Percentiles rank a stretch among this genome's conserved stretches.
These are phyloP conservation scores for Bembecia ichneumoniformis DNA, from an alignment of 2,888 invertebrate genomes.

Conservation along the genomic window DNA sequence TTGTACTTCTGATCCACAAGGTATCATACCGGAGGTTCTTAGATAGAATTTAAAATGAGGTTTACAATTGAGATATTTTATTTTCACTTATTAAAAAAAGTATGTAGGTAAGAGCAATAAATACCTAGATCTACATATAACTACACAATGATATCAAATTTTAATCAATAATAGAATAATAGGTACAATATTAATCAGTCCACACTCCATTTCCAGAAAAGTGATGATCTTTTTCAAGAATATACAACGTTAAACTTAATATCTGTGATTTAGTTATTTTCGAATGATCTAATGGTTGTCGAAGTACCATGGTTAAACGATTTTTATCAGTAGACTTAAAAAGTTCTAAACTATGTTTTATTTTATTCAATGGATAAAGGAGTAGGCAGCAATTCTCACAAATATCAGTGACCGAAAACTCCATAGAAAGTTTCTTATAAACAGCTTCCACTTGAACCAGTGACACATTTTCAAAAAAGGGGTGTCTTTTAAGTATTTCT, in stretches of 20 bases:
- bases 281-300: conserved; percentile 33
- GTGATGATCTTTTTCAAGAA: conserved; percentile 58
- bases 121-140: too few species aligned
- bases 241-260: conserved; percentile 52
- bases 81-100: too few species aligned
- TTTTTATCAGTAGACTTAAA: conserved; percentile 18
- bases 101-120: too few species aligned
- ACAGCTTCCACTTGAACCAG: conserved; percentile 51
- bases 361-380: conserved; percentile 61
- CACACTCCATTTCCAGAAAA: conserved; percentile 65
- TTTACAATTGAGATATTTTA: too few species aligned
- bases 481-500: conserved; percentile 43
- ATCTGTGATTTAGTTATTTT: conserved; percentile 42
- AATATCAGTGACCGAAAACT: conserved; percentile 45
- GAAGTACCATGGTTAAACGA: conserved; percentile 10
- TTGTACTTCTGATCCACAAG: too few species aligned
- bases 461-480: conserved; percentile 61
- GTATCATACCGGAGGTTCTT: too few species aligned
- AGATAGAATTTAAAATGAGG: too few species aligned
- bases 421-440: conserved; percentile 33
- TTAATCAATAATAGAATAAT: too few species aligned
- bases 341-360: conserved; percentile 29
- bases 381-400: conserved; percentile 55
- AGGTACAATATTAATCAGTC: conserved; percentile 23
- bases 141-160: too few species aligned